These are phyloP conservation scores for Muscicapa comitata DNA, from an alignment of 2,797 vertebrate species.

Conservation along the genomic window DNA sequence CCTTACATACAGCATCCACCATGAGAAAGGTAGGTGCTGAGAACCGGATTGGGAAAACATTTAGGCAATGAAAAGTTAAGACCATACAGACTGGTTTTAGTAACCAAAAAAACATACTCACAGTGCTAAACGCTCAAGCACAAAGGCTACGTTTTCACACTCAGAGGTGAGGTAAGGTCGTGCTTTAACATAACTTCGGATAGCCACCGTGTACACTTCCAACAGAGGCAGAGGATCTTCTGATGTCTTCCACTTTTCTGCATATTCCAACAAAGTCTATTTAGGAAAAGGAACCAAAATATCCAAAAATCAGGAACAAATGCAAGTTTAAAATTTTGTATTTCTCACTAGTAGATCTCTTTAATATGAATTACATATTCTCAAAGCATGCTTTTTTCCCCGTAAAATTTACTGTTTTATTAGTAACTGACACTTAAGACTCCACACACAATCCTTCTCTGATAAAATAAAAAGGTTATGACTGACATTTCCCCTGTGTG, in stretches of 20 bases:
- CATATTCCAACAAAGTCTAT: constrained; percentile 90
- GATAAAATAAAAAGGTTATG: neutral
- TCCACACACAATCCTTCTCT: neutral
- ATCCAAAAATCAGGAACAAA: constrained; percentile 7
- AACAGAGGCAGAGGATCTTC: constrained; percentile 89
- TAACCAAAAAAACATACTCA: constrained; percentile 78
- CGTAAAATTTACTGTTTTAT: neutral
- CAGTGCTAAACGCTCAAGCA: constrained; percentile 92
- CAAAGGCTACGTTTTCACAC: constrained; percentile 89
- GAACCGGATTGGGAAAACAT: neutral
- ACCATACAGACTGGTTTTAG: neutral
- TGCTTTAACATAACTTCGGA: constrained; percentile 88
- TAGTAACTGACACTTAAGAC: neutral
- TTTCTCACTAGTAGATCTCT: neutral
- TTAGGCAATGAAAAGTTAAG: neutral
- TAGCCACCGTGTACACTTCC: constrained; percentile 88
- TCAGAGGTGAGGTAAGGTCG: constrained; percentile 85
- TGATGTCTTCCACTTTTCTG: constrained; percentile 87
- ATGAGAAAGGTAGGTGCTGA: neutral
- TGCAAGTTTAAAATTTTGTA: neutral
- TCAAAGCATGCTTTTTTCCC: neutral
- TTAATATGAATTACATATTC: neutral
- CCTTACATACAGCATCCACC: neutral
- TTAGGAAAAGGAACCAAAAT: constrained; percentile 23
- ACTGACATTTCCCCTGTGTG: neutral